Conservation (phyloP, 1,140 invertebrate species). For the Heterodera schachtii region DNA sequence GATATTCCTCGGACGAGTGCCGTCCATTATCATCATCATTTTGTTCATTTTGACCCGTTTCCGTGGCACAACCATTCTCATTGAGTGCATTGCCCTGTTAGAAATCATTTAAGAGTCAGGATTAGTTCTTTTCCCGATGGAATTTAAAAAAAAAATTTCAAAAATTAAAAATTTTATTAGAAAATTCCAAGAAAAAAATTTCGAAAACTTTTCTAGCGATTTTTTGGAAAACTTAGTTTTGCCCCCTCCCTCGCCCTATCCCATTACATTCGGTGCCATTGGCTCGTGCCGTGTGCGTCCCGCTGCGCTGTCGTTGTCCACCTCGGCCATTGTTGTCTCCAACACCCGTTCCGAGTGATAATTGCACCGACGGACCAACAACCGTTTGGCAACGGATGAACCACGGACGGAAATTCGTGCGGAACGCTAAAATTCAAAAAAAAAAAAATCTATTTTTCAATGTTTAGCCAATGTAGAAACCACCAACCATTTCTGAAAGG, state of each 20-base stretch:
- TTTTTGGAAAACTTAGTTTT: too few species aligned
- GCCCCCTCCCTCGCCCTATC: too few species aligned
- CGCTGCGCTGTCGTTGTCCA: neutral
- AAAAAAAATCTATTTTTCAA: neutral
- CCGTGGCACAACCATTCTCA: too few species aligned
- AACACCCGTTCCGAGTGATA: conserved; percentile 62
- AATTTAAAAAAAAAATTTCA: too few species aligned
- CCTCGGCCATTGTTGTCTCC: conserved; percentile 34
- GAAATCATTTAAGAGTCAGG: too few species aligned
- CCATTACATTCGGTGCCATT: neutral
- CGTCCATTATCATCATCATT: too few species aligned
- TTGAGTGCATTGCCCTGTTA: too few species aligned
- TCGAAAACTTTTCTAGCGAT: too few species aligned
- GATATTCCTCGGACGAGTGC: neutral
- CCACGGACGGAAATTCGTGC: conserved; percentile 11
- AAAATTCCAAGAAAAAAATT: too few species aligned
- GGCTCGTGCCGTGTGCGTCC: neutral
- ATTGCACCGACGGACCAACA: conserved; percentile 57
- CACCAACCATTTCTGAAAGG: conserved; percentile 48
- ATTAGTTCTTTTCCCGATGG: too few species aligned
- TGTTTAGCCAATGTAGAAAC: neutral
- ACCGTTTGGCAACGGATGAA: conserved; percentile 29
- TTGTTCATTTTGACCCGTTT: too few species aligned
- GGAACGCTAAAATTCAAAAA: conserved; percentile 24
- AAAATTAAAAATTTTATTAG: too few species aligned